Conservation (phyloP, 2,113 vertebrate species). For the Stomatorhinus ivindoensis region DNA sequence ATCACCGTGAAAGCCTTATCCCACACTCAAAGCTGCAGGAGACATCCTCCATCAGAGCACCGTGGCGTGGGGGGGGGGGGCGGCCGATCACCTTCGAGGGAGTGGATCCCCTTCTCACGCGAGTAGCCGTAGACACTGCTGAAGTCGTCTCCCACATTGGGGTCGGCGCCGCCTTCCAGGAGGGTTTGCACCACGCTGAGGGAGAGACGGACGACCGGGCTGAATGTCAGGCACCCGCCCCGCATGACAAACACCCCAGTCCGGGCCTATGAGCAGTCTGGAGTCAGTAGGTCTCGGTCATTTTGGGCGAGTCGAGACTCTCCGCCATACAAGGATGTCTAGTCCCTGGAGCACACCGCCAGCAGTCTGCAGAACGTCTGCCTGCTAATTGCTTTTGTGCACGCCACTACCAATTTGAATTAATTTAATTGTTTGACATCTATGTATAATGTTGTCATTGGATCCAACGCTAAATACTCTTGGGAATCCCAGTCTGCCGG, state of each 20-base stretch:
- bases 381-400: neutral
- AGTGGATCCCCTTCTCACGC: conserved; percentile 82
- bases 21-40: neutral
- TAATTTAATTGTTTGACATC: neutral
- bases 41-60: neutral
- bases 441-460: neutral
- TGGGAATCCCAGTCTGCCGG: neutral
- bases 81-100: conserved; percentile 76
- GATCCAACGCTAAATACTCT: neutral
- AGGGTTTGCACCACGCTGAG: conserved; percentile 74
- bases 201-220: neutral
- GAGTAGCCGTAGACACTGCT: conserved; percentile 85
- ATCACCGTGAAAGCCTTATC: neutral
- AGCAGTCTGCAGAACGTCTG: neutral
- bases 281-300: neutral
- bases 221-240: neutral
- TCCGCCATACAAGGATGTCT: neutral
- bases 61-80: neutral
- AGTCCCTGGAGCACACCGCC: neutral
- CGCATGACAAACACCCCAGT: neutral
- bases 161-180: conserved; percentile 76
- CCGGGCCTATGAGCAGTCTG: neutral
- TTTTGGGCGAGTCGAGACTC: neutral
- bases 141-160: conserved; percentile 85
- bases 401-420: neutral